These are phyloP conservation scores for Plagiodera versicolora DNA, from an alignment of 2,888 invertebrate genomes.

Conservation along the genomic window DNA sequence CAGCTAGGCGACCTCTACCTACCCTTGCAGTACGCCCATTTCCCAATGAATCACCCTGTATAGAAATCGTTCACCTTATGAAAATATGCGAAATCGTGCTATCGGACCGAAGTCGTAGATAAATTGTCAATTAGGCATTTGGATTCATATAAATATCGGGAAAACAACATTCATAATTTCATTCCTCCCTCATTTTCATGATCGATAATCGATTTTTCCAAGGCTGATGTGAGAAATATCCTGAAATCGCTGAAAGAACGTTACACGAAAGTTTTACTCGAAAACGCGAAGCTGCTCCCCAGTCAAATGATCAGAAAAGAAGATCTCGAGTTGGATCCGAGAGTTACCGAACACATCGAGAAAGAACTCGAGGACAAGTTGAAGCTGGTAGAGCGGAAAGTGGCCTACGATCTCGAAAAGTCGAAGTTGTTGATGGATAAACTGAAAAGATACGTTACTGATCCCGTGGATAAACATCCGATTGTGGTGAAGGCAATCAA, in stretches of 20 bases:
- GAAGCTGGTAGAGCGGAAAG: conserved; percentile 64
- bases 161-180: too few species aligned
- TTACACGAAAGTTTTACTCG: conserved; percentile 36
- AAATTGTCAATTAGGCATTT: too few species aligned
- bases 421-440: conserved; percentile 60
- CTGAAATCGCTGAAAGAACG: conserved; percentile 61
- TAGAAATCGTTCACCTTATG: too few species aligned
- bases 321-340: conserved; percentile 67
- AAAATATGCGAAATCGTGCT: too few species aligned
- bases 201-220: conserved; percentile 5
- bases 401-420: conserved; percentile 72
- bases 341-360: conserved; percentile 66
- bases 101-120: too few species aligned
- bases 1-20: too few species aligned
- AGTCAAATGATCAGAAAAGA: conserved; percentile 63
- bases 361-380: conserved; percentile 63
- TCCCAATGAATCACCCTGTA: too few species aligned
- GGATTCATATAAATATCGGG: too few species aligned
- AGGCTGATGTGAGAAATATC: conserved; percentile 50
- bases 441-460: conserved; percentile 47
- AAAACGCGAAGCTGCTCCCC: conserved; percentile 62
- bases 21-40: too few species aligned
- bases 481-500: conserved; percentile 63
- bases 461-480: conserved; percentile 67
- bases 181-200: too few species aligned